phyloP scores from a whole-genome alignment of 2,113 vertebrate species.

The Scytalopus superciliaris region DNA sequence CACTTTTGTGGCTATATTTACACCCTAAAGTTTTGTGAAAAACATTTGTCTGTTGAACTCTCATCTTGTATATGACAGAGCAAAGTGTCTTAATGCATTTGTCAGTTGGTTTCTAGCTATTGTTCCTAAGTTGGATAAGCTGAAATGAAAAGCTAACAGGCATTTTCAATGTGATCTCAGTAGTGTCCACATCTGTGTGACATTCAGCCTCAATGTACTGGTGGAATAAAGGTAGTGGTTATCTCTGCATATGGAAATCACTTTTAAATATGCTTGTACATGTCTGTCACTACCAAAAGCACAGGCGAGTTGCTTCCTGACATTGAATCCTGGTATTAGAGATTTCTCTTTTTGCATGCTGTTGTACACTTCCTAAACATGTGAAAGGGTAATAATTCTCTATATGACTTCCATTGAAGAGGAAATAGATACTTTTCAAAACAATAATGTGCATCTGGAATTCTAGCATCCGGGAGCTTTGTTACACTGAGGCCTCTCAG shows the following conservation, averaged over 20 bases:
- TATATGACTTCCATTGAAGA: slow-evolving; percentile 18
- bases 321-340: background rate
- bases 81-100: background rate
- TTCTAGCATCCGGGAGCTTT: background rate
- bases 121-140: background rate
- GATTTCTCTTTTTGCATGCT: background rate
- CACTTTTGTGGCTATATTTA: background rate
- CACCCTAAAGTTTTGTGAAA: background rate
- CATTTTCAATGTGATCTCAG: background rate
- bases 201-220: background rate
- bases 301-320: background rate
- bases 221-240: background rate
- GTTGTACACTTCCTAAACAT: background rate
- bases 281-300: background rate
- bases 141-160: background rate
- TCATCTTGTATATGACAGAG: background rate
- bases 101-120: background rate
- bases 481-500: background rate
- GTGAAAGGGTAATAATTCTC: background rate
- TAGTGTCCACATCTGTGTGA: background rate
- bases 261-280: background rate
- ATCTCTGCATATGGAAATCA: background rate
- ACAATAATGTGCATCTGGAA: background rate
- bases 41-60: background rate
- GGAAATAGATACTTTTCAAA: slow-evolving; percentile 45